Percentiles rank a stretch among this genome's conserved stretches.
Conservation (phyloP, 1,140 invertebrate species). For the Parapsyche elsis region DNA sequence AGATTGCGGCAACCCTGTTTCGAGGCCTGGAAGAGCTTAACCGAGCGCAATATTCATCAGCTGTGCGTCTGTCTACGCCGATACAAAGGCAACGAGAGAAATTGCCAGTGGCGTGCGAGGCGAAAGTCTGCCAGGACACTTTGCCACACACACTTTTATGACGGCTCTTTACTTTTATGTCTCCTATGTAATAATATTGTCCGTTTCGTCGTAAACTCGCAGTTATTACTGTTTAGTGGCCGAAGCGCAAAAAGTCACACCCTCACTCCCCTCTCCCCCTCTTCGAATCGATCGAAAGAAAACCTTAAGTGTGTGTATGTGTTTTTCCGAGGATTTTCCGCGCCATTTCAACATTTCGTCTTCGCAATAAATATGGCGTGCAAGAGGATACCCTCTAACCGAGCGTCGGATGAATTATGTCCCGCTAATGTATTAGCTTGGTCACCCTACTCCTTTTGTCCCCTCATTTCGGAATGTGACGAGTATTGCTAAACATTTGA, state of each 20-base stretch:
- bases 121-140: constrained; percentile 22
- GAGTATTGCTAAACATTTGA: neutral
- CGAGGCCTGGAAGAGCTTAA: neutral
- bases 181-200: constrained; percentile 49
- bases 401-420: constrained; percentile 36
- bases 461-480: no score
- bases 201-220: constrained; percentile 36
- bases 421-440: constrained; percentile 34
- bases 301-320: neutral
- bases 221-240: constrained; percentile 38
- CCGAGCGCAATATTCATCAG: constrained; percentile 28
- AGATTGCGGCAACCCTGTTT: neutral
- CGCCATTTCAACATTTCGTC: neutral
- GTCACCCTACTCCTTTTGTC: neutral
- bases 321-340: constrained; percentile 20
- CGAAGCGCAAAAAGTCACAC: neutral
- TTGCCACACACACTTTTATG: constrained; percentile 41
- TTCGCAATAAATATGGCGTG: constrained; percentile 11
- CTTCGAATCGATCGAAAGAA: no score
- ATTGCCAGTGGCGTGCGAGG: constrained; percentile 24
- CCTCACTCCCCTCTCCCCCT: no score
- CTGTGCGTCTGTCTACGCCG: neutral
- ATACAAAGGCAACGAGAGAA: constrained; percentile 33
- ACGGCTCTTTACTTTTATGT: constrained; percentile 50
- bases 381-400: neutral